Percentiles rank a stretch among this genome's conserved stretches.
These are phyloP conservation scores for Zingel zingel DNA, from an alignment of 2,113 vertebrate species.

Conservation along the genomic window DNA sequence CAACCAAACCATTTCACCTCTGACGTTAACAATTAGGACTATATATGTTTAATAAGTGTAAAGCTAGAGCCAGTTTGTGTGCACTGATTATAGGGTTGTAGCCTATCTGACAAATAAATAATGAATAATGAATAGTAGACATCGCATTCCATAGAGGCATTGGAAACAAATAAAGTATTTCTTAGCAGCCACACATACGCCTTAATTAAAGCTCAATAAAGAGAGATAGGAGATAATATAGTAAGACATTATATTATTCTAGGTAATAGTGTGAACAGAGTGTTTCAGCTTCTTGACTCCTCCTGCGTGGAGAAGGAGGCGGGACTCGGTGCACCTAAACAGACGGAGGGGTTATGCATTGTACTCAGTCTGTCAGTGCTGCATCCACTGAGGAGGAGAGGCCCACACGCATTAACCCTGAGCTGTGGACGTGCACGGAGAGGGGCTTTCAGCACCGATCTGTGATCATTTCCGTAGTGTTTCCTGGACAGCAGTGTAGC, in stretches of 20 bases:
- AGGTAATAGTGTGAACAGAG: conserved; percentile 51
- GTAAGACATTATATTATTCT: too few relatives aligned
- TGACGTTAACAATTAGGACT: not conserved
- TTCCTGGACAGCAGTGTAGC: not conserved
- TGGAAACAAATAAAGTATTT: not conserved
- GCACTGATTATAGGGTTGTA: not conserved
- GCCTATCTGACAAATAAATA: not conserved
- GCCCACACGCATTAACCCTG: conserved; percentile 12
- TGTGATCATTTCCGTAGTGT: conserved; percentile 4
- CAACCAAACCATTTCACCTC: not conserved
- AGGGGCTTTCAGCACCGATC: not conserved
- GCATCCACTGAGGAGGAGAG: conserved; percentile 39
- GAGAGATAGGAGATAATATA: conserved; percentile 60
- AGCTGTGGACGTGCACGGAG: conserved; percentile 1
- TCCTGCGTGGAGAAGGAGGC: conserved; percentile 76
- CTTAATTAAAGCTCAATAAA: conserved; percentile 39
- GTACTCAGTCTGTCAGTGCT: conserved; percentile 77
- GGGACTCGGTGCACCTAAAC: conserved; percentile 81
- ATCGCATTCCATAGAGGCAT: not conserved
- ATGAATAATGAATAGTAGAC: not conserved
- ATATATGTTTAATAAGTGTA: not conserved
- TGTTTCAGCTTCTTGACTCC: conserved; percentile 72
- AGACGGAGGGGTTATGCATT: conserved; percentile 79
- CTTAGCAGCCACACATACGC: conserved; percentile 35
- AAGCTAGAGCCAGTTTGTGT: not conserved